Base-by-base conservation (phyloP, 2,888 invertebrate genomes). In the Drosophila suboccidentalis region DNA sequence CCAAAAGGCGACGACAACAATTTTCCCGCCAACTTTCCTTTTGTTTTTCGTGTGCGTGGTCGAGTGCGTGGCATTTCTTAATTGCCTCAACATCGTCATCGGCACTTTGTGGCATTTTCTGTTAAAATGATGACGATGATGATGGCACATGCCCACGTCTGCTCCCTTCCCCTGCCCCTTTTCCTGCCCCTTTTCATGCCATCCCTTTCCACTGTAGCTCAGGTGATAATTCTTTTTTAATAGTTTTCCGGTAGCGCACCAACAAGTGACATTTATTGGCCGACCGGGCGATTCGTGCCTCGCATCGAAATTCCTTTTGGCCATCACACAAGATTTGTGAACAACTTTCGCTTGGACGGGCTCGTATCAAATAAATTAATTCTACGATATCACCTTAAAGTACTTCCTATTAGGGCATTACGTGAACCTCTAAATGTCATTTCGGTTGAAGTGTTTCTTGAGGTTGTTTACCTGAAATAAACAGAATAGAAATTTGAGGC, bases 201-300 rank as follows among this genome's bases (percentile, higher is more conserved):
- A 9, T 41, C 38, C 11, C 9, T n/a, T 29, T 19, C 3, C 38
- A 17, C 47, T 8, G 22, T 22, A 9, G 15, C 54, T 34, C 72
- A 71, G 80, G 87, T 89, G 88, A 87, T 87, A 87, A 87, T 87
- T 89, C 88, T 88, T 73, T 85, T 81, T 87, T 87, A 87, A 87
- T 89, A 89, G 87, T 88, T 87, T 89, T 81, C 90, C 88, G 88
- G 86, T 81, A 87, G 88, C 82, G 62, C 73, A 60, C 71, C 78
- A 75, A 66, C 90, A 87, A 89, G 86, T 89, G 87, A 87, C 90
- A 87, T 87, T 89, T 87, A 89, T 80, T 77, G 73, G 71, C 64
- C 63, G 59, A 44, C 46, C 19, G 54, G n/a, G 19, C 53, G 67
- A 44, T 54, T 62, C 84, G 89, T 88, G 89, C 57, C 76, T 59